Conservation (phyloP, 2,797 vertebrate genomes). For the Bovichtus diacanthus region DNA sequence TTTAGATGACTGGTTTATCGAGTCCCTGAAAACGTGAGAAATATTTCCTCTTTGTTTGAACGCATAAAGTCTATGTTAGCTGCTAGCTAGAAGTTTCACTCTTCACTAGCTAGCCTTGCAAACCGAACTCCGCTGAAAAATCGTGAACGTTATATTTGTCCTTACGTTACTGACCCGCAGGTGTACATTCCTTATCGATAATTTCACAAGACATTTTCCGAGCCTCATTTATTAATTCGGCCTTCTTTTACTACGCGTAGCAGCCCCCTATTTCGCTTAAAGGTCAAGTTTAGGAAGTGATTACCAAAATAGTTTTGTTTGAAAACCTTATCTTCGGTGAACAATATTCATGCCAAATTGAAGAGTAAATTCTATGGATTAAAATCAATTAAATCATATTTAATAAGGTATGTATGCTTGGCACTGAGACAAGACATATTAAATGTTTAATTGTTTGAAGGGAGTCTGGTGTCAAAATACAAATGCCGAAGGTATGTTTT, state of each 20-base stretch:
- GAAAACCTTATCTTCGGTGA: too few species aligned
- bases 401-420: too few species aligned
- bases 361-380: too few species aligned
- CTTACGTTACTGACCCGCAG: accelerated
- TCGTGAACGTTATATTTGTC: accelerated
- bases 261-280: accelerated
- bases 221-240: background rate
- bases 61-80: background rate
- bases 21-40: conserved; percentile 83
- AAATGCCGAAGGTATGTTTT: too few species aligned
- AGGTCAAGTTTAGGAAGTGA: background rate
- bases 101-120: background rate
- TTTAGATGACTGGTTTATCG: conserved; percentile 85
- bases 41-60: background rate
- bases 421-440: too few species aligned
- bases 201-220: accelerated
- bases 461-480: too few species aligned
- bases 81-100: background rate
- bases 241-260: background rate
- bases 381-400: too few species aligned
- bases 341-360: too few species aligned
- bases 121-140: background rate
- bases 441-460: too few species aligned
- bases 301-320: too few species aligned
- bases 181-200: accelerated